Base-by-base conservation (phyloP, 2,113 vertebrate genomes). In the Delphinapterus leucas region DNA sequence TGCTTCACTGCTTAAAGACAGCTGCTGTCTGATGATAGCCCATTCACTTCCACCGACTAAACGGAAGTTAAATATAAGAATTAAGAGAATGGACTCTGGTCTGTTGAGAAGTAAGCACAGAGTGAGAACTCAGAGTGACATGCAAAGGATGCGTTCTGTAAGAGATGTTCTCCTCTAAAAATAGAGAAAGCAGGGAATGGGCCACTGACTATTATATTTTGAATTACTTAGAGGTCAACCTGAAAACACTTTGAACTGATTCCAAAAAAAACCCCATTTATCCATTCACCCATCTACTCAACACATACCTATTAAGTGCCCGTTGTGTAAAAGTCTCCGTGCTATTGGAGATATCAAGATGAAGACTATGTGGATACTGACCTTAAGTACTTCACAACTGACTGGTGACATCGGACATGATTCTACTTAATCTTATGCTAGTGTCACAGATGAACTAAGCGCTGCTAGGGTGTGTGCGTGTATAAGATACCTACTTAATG, bases 31-130 rank as follows among this genome's bases (percentile, higher is more conserved):
- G 61, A 77, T 74, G 63, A 84, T 6, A 84, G 76, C 20, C 60
- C 55, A 70, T 70, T 88, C 18, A 73, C 41, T 81, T 88, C 47
- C 38, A 55, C 8, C 28, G 25, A 63, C 33, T 88, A 74, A 90
- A 70, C 67, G 83, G 81, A 80, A 95, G 67, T 79, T 67, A 88
- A 79, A 95, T 36, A 13, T 53, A 67, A 91, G 25, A 95, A 96
- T 67, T 53, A 44, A 33, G 84, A 92, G 79, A 90, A 83, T 31
- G 31, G 47, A 74, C 11, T 79, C 41, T 74, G 68, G 36, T 68
- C 63, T 80, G 49, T 47, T 93, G 76, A 93, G 65, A 76, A 81
- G 80, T 23, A 95, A 71, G 55, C 70, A 36, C 21, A 33, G 38
- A 60, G 31, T 61, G 55, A 79, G 31, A 94, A 87, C 53, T 49